Evolutionary conservation across 2,888 invertebrate genomes (phyloP).

Genomic region (Tipula vernalis): DNA sequence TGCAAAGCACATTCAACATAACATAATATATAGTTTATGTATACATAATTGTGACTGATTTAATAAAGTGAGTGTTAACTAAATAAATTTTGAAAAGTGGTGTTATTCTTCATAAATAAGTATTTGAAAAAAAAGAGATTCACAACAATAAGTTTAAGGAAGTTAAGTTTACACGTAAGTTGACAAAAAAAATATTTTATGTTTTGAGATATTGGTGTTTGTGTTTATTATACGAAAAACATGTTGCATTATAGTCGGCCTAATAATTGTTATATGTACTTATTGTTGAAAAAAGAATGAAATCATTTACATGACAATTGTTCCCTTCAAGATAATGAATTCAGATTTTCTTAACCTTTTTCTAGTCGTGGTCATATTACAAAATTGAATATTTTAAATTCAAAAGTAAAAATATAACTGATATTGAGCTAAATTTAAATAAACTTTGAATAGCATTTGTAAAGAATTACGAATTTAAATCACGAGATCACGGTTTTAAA

Average conservation of each 20-base stretch:
- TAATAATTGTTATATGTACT: neutral
- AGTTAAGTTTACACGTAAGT: neutral
- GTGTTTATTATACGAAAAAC: neutral
- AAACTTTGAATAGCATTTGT: no score
- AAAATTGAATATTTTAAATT: no score
- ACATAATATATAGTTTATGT: neutral
- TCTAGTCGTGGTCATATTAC: no score
- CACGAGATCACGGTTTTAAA: no score
- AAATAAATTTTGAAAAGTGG: neutral
- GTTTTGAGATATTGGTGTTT: neutral
- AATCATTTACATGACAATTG: neutral
- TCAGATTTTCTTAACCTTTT: no score
- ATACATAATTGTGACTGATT: neutral
- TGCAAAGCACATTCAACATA: neutral
- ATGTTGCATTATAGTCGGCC: neutral
- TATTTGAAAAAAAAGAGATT: neutral
- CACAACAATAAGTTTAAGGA: neutral
- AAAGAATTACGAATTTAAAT: no score
- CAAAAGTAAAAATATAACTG: no score
- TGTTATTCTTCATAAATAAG: neutral
- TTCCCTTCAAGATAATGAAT: no score
- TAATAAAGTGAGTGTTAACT: neutral
- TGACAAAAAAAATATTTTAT: neutral
- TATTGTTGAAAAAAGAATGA: neutral
- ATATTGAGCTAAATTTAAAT: no score